Evolutionary conservation across 2,797 vertebrate genomes (phyloP), one percentile per base, ranked within the genome.

Genomic region (Silurus lanzhouensis): DNA sequence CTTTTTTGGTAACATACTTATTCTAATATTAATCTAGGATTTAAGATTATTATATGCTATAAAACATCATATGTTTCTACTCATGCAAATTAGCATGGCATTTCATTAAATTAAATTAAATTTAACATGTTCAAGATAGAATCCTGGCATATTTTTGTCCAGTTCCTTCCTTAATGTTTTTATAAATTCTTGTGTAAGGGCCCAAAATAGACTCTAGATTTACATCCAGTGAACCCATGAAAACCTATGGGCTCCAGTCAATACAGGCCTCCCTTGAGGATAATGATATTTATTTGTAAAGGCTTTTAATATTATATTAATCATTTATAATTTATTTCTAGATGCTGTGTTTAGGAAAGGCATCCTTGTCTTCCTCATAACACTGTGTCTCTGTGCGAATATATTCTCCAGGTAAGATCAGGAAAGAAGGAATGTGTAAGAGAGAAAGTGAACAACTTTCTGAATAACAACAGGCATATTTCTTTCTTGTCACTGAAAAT

Each of bases 341-440:
- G 95, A 94, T 5, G 81, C 89, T 6, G 88, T 90, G 27, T 52
- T 90, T 44, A 48, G 90, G 88, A 95, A 90, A 87, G 58, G 88
- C 0, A 78, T 95, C 5, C 86, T 95, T 63, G 85, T 95, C 8
- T 67, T 95, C 87, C 31, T 93, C 90, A 87, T 95, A 89, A 80
- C 81, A 75, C 0, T 94, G 88, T 94, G 94, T 90, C 72, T 95
- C 87, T 67, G 92, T 76, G 67, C 91, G 0, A 87, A 89, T 60
- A 81, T 95, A 0, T 92, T 75, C 83, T 94, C 93, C 0, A 89
- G 94, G 95, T 96, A 91, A 75, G 76, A 67, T 74, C 46, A 58
- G 6, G 46, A 61, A 83, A 68, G 1, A 27, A 66, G 55, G 2
- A 5, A 55, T 44, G 19, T 60, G 22, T 38, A 55, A 38, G 27